phyloP scores from a whole-genome alignment of 2,888 invertebrate species.

The Eilema griseolum region DNA sequence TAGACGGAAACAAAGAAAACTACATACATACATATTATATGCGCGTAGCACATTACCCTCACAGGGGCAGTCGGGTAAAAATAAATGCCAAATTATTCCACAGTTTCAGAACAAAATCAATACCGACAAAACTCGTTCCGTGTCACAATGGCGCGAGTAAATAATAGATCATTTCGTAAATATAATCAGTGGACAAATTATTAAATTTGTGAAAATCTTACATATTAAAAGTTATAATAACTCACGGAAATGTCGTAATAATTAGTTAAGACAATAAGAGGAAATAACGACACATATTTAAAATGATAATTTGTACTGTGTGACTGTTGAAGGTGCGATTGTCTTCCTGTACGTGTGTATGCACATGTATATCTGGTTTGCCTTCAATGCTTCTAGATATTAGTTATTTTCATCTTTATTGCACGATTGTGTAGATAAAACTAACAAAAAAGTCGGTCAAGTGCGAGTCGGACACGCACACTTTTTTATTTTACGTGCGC shows the following conservation, averaged over 20 bases:
- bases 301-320: conserved; percentile 25
- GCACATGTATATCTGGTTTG: conserved; percentile 10
- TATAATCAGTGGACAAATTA: conserved; percentile 5
- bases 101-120: not conserved
- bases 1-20: too few relatives aligned
- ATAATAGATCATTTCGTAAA: not conserved
- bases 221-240: conserved; percentile 1
- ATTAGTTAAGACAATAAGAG: conserved; percentile 27
- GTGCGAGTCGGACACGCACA: too few relatives aligned
- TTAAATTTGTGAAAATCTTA: not conserved
- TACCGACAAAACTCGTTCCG: not conserved
- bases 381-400: conserved; percentile 21
- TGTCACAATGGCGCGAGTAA: not conserved
- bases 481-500: too few relatives aligned
- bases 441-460: not conserved
- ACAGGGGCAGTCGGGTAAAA: too few relatives aligned
- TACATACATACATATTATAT: too few relatives aligned
- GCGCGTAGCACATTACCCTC: too few relatives aligned
- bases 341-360: conserved; percentile 18
- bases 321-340: conserved; percentile 15
- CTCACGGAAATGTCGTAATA: conserved; percentile 22
- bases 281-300: conserved; percentile 25
- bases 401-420: not conserved
- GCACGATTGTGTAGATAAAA: not conserved
- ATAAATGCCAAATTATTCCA: too few relatives aligned